These are phyloP conservation scores for Synanthedon vespiformis DNA, from an alignment of 2,888 invertebrate genomes.

Conservation along the genomic window DNA sequence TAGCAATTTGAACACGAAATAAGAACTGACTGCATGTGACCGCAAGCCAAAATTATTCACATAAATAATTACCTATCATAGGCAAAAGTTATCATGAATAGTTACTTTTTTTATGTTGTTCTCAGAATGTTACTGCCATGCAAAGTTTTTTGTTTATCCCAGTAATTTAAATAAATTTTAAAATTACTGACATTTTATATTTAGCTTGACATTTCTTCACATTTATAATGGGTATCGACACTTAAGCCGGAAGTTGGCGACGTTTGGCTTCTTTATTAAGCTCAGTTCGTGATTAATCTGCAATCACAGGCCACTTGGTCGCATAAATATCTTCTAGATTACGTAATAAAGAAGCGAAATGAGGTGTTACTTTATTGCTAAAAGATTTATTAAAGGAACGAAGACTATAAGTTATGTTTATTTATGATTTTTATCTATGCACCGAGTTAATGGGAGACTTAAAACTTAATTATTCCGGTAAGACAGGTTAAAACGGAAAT, in stretches of 20 bases:
- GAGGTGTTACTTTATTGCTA: neutral
- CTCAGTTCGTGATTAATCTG: constrained; percentile 22
- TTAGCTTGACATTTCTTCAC: neutral
- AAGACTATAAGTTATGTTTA: neutral
- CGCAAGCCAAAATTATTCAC: constrained; percentile 42
- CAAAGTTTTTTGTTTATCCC: too few species aligned
- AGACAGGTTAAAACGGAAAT: constrained; percentile 61
- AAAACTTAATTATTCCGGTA: constrained; percentile 20
- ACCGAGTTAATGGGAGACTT: constrained; percentile 12
- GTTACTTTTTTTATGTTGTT: constrained; percentile 45
- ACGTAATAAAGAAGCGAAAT: constrained; percentile 6
- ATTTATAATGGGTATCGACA: neutral
- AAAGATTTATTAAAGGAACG: constrained; percentile 1
- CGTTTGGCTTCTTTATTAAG: constrained; percentile 13
- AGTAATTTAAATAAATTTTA: too few species aligned
- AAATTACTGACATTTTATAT: too few species aligned
- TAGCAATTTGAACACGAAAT: constrained; percentile 44
- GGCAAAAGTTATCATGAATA: constrained; percentile 38
- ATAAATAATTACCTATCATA: constrained; percentile 32
- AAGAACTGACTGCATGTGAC: constrained; percentile 23
- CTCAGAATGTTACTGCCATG: constrained; percentile 25
- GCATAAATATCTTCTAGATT: constrained; percentile 8
- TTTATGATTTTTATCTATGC: neutral
- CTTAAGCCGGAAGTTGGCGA: constrained; percentile 19
- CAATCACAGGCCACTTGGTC: constrained; percentile 7